phyloP scores from a whole-genome alignment of 1,140 invertebrate species.

The Drosophila funebris region DNA sequence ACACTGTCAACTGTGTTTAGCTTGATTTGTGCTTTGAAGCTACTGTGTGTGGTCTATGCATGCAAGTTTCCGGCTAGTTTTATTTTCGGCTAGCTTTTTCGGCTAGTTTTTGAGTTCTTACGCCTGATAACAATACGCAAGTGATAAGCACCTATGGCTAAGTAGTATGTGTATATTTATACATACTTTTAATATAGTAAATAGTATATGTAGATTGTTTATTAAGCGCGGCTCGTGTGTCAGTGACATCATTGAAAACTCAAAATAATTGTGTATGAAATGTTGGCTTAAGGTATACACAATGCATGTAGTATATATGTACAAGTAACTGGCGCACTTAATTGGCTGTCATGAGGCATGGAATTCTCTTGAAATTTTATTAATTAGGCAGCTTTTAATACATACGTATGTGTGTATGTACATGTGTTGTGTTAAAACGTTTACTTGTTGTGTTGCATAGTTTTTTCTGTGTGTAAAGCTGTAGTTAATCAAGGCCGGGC shows the following conservation, averaged over 20 bases:
- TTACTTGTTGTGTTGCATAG: not conserved
- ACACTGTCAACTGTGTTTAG: conserved; percentile 53
- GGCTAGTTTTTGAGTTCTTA: not conserved
- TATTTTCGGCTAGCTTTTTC: not conserved
- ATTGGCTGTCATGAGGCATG: conserved; percentile 31
- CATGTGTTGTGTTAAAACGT: not conserved
- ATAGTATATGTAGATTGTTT: not conserved
- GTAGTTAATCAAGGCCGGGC: not conserved
- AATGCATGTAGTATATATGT: not conserved
- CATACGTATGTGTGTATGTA: not conserved
- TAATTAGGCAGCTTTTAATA: conserved; percentile 42
- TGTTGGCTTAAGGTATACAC: conserved; percentile 38
- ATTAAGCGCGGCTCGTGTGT: not conserved
- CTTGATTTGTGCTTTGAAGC: conserved; percentile 73
- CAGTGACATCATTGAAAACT: conserved; percentile 42
- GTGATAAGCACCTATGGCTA: not conserved
- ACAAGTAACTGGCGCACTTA: conserved; percentile 17
- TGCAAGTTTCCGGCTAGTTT: not conserved
- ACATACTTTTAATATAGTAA: no score
- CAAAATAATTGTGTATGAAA: not conserved
- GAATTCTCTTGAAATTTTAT: conserved; percentile 55
- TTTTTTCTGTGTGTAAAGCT: not conserved
- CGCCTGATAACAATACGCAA: not conserved
- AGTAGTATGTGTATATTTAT: not conserved
- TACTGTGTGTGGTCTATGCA: conserved; percentile 39